phyloP scores from a whole-genome alignment of 35 echinoderm and acorn worm species.

The Holothuria glaberrima region DNA sequence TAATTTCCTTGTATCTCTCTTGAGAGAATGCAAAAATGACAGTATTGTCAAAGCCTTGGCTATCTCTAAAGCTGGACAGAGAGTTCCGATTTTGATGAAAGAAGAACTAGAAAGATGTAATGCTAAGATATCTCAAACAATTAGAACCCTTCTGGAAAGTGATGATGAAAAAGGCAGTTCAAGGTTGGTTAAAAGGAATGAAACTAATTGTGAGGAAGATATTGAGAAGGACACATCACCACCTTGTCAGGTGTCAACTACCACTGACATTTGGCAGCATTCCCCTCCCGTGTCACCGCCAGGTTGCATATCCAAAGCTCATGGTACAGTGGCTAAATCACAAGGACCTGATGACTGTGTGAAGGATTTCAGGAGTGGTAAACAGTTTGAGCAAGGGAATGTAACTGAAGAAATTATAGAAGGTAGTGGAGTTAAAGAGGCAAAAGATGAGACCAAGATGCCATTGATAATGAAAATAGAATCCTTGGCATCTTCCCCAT shows the following conservation, averaged over 20 bases:
- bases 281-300: slow-evolving; percentile 25
- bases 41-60: slow-evolving; percentile 26
- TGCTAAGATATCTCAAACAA: slow-evolving; percentile 53
- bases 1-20: slow-evolving; percentile 36
- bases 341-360: neutral
- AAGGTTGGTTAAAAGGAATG: neutral
- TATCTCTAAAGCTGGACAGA: slow-evolving; percentile 30
- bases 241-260: slow-evolving; percentile 56
- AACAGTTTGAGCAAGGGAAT: neutral
- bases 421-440: neutral
- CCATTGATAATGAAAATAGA: slow-evolving; percentile 36
- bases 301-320: neutral
- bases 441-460: slow-evolving; percentile 7
- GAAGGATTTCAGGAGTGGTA: neutral
- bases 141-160: slow-evolving; percentile 33
- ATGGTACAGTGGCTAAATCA: neutral
- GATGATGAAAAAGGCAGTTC: slow-evolving; percentile 7
- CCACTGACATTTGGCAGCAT: slow-evolving; percentile 43
- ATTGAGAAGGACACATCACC: slow-evolving; percentile 57
- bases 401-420: neutral
- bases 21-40: slow-evolving; percentile 45
- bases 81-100: slow-evolving; percentile 30
- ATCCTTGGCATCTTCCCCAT: neutral
- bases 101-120: slow-evolving; percentile 46
- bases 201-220: neutral